Evolutionary conservation across 2,113 vertebrate species (phyloP), one percentile per base, ranked within the genome.

Genomic region (Plectropomus leopardus): DNA sequence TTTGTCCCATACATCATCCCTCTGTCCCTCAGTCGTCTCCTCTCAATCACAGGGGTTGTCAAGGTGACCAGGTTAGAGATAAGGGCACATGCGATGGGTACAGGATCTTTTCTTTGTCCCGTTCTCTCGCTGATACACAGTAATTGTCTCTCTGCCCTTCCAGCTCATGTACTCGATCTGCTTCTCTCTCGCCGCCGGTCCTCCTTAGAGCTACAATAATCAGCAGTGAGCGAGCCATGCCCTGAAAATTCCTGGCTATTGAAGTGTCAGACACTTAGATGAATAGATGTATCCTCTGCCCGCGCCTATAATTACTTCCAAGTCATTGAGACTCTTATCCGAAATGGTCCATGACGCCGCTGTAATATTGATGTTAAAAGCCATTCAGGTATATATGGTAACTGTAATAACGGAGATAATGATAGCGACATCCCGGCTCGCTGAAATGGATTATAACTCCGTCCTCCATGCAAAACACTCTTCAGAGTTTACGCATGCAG

Each of bases 301-400:
- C 28, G 48, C 54, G 72, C 76, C 76, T 65, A 79, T 88, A 92
- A 92, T 90, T 82, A 90, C 83, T 79, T 84, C 40, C 26, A 67
- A 85, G 85, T 85, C 87, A 80, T 67, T 66, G 60, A 86, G 85
- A 77, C 81, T 60, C 51, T 81, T 44, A 66, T 83, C 81, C 6
- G 7, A 79, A 88, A 87, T 82, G 80, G 65, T 60, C 72, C 82
- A 24, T 91, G 80, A 86, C 40, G 7, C 63, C n/a, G 65, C 78
- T 75, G 28, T 80, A 69, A 80, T 87, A 80, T 63, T 79, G 70
- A 83, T 57, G 73, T 69, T 87, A 77, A 79, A 85, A 73, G 63
- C 71, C 76, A 68, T 82, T 57, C 5, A 30, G 72, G 36, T 67
- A n/a, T 78, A 68, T 82, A 64, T 57, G 61, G 26, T 54, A 72